A percentile compares a stretch with the other conserved stretches of the same genome.
Conservation (phyloP, 2,113 vertebrate species). For the Emberiza fucata region DNA sequence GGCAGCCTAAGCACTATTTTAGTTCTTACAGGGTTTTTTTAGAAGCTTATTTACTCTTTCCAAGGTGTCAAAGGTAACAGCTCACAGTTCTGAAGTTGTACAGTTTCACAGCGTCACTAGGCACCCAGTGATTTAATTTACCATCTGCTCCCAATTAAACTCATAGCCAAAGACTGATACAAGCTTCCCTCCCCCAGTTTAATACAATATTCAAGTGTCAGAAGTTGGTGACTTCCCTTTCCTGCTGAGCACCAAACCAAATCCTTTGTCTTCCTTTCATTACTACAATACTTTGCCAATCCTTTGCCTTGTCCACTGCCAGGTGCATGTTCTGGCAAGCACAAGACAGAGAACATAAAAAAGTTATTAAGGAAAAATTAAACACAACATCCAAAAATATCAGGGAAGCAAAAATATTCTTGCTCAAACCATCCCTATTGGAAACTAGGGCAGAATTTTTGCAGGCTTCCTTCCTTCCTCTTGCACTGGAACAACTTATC, state of each 20-base stretch:
- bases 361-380: not conserved
- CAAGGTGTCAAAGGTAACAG: slow-evolving; percentile 34
- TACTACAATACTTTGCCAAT: not conserved
- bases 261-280: not conserved
- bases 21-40: not conserved
- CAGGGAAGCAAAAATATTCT: not conserved
- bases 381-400: not conserved
- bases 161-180: not conserved
- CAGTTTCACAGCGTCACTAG: slow-evolving; percentile 24
- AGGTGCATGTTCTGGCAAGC: not conserved
- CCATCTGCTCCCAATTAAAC: slow-evolving; percentile 55
- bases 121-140: slow-evolving; percentile 19
- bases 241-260: not conserved
- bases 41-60: slow-evolving; percentile 32
- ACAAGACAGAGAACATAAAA: not conserved
- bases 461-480: slow-evolving; percentile 25
- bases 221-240: slow-evolving; percentile 11
- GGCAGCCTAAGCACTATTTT: not conserved
- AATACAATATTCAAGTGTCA: slow-evolving; percentile 12
- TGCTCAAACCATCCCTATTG: not conserved
- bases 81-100: slow-evolving; percentile 10
- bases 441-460: slow-evolving; percentile 29
- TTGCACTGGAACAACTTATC: not conserved
- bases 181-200: not conserved
- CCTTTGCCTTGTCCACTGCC: not conserved